Percentiles rank a stretch among this genome's conserved stretches.
phyloP scores from a whole-genome alignment of 2,888 invertebrate genomes.

The Tribolium freemani region DNA sequence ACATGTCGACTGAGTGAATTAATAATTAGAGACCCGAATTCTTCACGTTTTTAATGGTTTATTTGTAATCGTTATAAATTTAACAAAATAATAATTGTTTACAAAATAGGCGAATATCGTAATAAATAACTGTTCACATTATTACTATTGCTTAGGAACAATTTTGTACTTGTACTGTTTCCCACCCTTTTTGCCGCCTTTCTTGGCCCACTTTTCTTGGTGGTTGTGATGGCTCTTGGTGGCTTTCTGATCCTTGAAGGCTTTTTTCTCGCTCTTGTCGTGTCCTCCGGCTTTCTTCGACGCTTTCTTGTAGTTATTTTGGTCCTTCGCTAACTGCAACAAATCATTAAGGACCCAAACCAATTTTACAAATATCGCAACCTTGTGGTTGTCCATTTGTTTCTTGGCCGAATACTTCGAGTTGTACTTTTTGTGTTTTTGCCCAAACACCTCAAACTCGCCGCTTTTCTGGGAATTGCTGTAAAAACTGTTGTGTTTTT shows the following conservation, averaged over 20 bases:
- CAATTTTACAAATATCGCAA: neutral
- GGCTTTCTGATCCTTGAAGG: constrained; percentile 58
- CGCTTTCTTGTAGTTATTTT: constrained; percentile 60
- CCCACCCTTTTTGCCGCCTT: constrained; percentile 59
- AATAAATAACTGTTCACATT: constrained; percentile 29
- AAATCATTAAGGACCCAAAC: constrained; percentile 1
- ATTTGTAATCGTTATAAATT: constrained; percentile 17
- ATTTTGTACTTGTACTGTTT: constrained; percentile 59
- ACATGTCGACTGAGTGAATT: neutral
- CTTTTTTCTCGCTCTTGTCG: constrained; percentile 59
- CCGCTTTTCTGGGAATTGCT: constrained; percentile 66
- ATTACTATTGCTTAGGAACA: constrained; percentile 31
- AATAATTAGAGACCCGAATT: neutral
- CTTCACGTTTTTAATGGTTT: constrained; percentile 1
- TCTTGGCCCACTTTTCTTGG: constrained; percentile 61
- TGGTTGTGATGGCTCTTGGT: constrained; percentile 58
- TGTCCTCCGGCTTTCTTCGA: constrained; percentile 60
- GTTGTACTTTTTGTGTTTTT: constrained; percentile 62
- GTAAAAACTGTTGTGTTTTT: constrained; percentile 67
- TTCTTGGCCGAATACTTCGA: constrained; percentile 49
- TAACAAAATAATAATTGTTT: constrained; percentile 30
- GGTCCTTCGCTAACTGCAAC: constrained; percentile 55
- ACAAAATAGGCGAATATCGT: constrained; percentile 11
- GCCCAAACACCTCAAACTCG: constrained; percentile 64
- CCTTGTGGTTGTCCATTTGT: constrained; percentile 53